Evolutionary conservation across 2,888 invertebrate species (phyloP), one percentile per base, ranked within the genome.

Genomic region (Mamestra brassicae): DNA sequence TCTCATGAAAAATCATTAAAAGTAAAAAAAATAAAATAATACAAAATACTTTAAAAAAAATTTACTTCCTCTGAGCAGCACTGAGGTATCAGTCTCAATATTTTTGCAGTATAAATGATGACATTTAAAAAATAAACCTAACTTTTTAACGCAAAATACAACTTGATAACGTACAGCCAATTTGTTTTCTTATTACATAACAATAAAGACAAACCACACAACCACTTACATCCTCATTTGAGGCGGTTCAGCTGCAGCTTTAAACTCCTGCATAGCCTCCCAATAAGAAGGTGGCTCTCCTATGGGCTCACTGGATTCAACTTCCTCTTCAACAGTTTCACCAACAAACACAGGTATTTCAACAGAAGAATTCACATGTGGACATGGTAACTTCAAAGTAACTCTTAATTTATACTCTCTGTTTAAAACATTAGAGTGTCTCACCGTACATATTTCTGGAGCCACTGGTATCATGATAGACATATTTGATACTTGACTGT

Each of bases 331-430:
- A 54, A 50, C 4, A 38, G 10, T 57, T 64, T 83, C 74, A 10
- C 83, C 83, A 11, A 83, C 55, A 54, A 72, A 80, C 4, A 83
- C 54, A 13, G 83, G 80, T 13, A 83, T 61, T 47, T 83, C 64
- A 11, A 74, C 38, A 15, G 54, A 74, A 3, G 60, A 64, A 70
- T 83, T 83, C 11, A 60, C 8, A 64, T 79, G 76, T 5, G 79
- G 79, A 3, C 83, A 0, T 13, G 83, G 83, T 15, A 76, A 17
- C 36, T 57, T 76, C n/a, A 83, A 36, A n/a, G 80, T 83, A 4
- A 83, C 64, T 72, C 26, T 76, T 26, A 83, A 2, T n/a, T 42
- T 76, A 10, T 62, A 80, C 11, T 80, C 83, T 55, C 79, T 83
- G 3, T 52, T 36, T 1, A 83, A 50, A 15, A 76, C 47, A 3